Evolutionary conservation across 2,797 vertebrate species (phyloP).

Genomic region (Xerus rutilus): DNA sequence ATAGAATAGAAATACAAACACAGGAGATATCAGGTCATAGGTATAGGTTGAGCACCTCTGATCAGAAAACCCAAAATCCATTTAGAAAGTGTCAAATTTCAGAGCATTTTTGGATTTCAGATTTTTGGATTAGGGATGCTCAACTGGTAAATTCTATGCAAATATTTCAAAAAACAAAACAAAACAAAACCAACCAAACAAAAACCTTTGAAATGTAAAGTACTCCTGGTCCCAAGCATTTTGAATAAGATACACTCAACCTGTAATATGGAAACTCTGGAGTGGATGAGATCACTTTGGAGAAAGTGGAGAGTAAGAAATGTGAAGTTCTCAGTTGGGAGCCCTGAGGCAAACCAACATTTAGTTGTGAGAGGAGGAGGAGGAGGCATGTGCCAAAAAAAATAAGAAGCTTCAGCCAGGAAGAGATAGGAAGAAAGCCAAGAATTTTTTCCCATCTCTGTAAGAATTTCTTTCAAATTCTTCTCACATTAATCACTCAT

Average conservation of each 20-base stretch:
- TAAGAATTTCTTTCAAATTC: slow-evolving; percentile 67
- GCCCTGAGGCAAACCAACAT: slow-evolving; percentile 2
- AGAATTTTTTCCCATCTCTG: slow-evolving; percentile 32
- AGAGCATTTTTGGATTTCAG: neutral
- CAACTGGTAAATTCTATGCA: neutral
- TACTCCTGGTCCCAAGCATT: neutral
- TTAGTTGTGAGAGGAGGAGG: slow-evolving; percentile 34
- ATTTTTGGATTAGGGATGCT: neutral
- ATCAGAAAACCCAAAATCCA: neutral
- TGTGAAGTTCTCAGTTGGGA: neutral
- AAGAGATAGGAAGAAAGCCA: slow-evolving; percentile 66
- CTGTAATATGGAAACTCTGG: neutral
- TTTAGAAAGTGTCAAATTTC: neutral
- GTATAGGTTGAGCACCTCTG: neutral
- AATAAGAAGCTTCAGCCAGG: slow-evolving; percentile 51
- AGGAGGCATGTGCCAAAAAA: slow-evolving; percentile 34
- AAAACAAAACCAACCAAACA: neutral
- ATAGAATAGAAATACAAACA: slow-evolving; percentile 32
- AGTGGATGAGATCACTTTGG: neutral
- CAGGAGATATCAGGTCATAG: neutral
- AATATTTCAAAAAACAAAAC: neutral
- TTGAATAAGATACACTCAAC: neutral
- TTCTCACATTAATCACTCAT: slow-evolving; percentile 64
- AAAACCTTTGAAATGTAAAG: neutral
- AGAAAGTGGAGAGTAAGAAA: slow-evolving; percentile 16